Evolutionary conservation across 1,140 invertebrate genomes (phyloP), one percentile per base, ranked within the genome.

Genomic region (Drosophila baimaii): DNA sequence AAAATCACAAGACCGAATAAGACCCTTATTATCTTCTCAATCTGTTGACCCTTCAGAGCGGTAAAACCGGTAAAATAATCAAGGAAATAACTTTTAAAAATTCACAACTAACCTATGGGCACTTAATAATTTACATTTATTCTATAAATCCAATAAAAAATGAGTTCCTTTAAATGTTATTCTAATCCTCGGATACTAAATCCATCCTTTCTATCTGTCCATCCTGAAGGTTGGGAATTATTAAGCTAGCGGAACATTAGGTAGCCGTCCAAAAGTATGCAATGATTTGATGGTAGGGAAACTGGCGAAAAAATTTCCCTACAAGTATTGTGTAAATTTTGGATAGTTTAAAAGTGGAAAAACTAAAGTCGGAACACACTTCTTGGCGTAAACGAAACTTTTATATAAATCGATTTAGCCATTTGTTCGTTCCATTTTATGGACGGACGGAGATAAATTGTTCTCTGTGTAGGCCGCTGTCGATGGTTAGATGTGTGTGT

Each of bases 381-480:
- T 15, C 21, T n/a, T n/a, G n/a, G n/a, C n/a, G n/a, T n/a, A n/a
- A n/a, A n/a, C n/a, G n/a, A n/a, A n/a, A n/a, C 19, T 23, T 6
- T 7, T n/a, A 29, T 49, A 10, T 3, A 31, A 31, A 51, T 27
- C n/a, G 2, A n/a, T 17, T 19, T 2, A 29, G 6, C 5, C 7
- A 51, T 10, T 31, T 17, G 13, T 19, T 19, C n/a, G 13, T 13
- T 2, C 9, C 4, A 2, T 19, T 1, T 2, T 15, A 21, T 21
- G 13, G n/a, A 12, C 6, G 13, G 12, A n/a, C 1, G 2, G 2
- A 33, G 2, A 35, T 10, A 8, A n/a, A 12, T 49, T 56, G 25
- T 52, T 37, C 13, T 39, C 15, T 9, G 54, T 63, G 70, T 71
- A 66, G 62, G 29, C 29, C 73, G 70, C 65, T 80, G 78, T 68